Percentiles rank a stretch among this genome's conserved stretches.
Evolutionary conservation across 2,113 vertebrate genomes (phyloP).

Genomic region (Colaptes auratus): DNA sequence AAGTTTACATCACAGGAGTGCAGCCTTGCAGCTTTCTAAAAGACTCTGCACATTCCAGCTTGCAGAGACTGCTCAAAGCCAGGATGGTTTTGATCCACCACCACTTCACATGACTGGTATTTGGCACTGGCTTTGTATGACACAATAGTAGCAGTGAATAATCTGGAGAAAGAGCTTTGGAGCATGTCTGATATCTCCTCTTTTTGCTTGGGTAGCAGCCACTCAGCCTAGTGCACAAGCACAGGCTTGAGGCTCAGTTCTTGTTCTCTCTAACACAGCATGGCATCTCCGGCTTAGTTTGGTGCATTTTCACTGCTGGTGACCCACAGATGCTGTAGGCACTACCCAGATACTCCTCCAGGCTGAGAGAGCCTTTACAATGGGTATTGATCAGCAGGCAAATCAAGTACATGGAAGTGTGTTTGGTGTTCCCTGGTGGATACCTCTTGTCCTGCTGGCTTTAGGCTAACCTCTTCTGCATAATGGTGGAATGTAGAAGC

Average conservation of each 20-base stretch:
- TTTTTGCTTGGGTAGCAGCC: background rate
- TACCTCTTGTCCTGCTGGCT: background rate
- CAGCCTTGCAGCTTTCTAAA: background rate
- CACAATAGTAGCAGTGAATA: background rate
- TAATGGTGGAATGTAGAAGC: background rate
- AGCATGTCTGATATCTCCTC: background rate
- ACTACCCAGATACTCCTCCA: background rate
- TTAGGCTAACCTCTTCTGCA: background rate
- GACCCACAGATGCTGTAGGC: background rate
- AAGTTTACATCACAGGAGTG: background rate
- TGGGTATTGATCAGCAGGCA: background rate
- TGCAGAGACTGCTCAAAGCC: background rate
- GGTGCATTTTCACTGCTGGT: background rate
- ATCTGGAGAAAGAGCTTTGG: background rate
- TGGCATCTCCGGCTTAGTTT: background rate
- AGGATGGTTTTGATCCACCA: background rate
- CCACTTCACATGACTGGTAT: background rate
- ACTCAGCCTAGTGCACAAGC: background rate
- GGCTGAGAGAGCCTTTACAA: background rate
- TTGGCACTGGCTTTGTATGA: background rate
- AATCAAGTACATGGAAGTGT: background rate
- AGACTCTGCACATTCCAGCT: fast-evolving
- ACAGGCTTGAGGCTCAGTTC: background rate
- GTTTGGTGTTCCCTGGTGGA: background rate
- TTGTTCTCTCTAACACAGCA: background rate